Percentiles rank a stretch among this genome's conserved stretches.
Evolutionary conservation across 2,113 vertebrate genomes (phyloP).

Genomic region (Crotophaga sulcirostris): DNA sequence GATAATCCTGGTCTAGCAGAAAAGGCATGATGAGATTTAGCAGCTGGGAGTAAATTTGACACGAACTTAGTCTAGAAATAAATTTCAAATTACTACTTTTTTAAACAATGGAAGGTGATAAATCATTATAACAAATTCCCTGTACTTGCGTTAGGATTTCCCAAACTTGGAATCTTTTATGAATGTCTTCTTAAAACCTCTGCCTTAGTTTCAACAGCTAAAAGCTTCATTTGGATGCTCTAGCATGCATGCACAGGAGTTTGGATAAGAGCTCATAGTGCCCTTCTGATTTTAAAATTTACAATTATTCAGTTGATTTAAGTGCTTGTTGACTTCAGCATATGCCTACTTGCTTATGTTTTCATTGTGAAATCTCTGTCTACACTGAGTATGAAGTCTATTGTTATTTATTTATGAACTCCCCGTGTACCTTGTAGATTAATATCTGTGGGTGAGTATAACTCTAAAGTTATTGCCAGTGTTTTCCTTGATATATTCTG

Average conservation of each 20-base stretch:
- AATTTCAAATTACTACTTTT: slow-evolving; percentile 36
- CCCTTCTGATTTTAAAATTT: background rate
- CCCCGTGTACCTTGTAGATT: background rate
- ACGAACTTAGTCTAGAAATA: slow-evolving; percentile 49
- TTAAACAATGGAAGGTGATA: slow-evolving; percentile 34
- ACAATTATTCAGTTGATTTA: background rate
- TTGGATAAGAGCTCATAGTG: background rate
- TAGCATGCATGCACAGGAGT: background rate
- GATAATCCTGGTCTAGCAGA: slow-evolving; percentile 38
- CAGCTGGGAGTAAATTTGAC: slow-evolving; percentile 45
- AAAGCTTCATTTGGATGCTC: background rate
- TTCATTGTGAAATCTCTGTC: background rate
- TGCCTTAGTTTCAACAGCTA: background rate
- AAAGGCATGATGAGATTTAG: slow-evolving; percentile 35
- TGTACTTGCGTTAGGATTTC: background rate
- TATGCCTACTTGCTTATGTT: background rate
- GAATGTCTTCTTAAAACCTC: background rate
- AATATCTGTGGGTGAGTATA: background rate
- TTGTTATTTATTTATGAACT: slow-evolving; percentile 21
- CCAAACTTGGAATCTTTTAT: slow-evolving; percentile 10
- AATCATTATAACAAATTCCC: slow-evolving; percentile 23
- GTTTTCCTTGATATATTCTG: background rate
- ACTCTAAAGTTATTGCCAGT: background rate
- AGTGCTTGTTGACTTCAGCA: background rate
- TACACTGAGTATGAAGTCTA: background rate